Evolutionary conservation across 2,113 vertebrate species (phyloP).

Genomic region (Scophthalmus maximus): DNA sequence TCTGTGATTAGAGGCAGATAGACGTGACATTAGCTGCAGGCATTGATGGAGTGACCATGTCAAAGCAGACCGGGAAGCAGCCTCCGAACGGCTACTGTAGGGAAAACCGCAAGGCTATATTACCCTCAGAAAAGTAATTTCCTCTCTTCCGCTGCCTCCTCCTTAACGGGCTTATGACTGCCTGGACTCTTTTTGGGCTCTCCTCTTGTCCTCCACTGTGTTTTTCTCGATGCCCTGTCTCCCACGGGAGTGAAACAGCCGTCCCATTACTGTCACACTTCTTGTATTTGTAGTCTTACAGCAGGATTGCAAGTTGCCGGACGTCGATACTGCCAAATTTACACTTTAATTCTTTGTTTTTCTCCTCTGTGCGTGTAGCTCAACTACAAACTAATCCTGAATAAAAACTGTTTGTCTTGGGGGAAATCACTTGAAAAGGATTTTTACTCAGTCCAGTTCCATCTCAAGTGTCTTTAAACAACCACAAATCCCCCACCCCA

Average conservation of each 20-base stretch:
- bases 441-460: too few relatives aligned
- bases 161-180: constrained; percentile 45
- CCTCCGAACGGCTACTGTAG: constrained; percentile 53
- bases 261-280: constrained; percentile 44
- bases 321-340: not conserved
- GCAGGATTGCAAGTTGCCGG: not conserved
- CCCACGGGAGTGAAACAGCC: constrained; percentile 25
- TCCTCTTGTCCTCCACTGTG: constrained; percentile 15
- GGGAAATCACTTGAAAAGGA: too few relatives aligned
- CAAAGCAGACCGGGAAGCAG: constrained; percentile 50
- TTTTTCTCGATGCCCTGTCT: constrained; percentile 17
- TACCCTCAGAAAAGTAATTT: constrained; percentile 71
- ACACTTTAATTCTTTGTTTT: constrained; percentile 23
- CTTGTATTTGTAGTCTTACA: constrained; percentile 25
- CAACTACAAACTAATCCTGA: not conserved
- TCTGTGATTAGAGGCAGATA: constrained; percentile 71
- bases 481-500: too few relatives aligned
- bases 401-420: too few relatives aligned
- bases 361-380: not conserved
- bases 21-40: constrained; percentile 68
- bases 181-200: constrained; percentile 11
- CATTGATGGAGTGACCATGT: constrained; percentile 60
- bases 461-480: too few relatives aligned
- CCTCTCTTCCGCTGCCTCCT: constrained; percentile 60
- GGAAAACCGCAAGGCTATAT: constrained; percentile 66